A percentile compares a stretch with the other conserved stretches of the same genome.
Conservation (phyloP, 1,140 invertebrate species). For the Heliothis subflexa region DNA sequence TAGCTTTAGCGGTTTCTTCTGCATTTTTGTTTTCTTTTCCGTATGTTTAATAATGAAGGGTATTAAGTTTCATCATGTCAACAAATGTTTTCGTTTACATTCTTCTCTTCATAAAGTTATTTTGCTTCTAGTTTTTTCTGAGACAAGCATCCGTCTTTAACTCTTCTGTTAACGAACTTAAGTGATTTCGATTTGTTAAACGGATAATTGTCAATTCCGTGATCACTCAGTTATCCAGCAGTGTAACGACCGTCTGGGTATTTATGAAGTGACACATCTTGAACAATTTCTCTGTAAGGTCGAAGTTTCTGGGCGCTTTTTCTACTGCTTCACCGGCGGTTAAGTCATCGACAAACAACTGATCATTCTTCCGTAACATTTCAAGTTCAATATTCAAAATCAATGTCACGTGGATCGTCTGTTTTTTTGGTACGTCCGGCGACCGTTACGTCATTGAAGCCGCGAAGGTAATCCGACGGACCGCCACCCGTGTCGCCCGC, state of each 20-base stretch:
- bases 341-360: slow-evolving; percentile 50
- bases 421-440: slow-evolving; percentile 50
- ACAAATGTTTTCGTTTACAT: not conserved
- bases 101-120: slow-evolving; percentile 2
- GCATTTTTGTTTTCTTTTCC: slow-evolving; percentile 29
- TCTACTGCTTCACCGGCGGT: not conserved
- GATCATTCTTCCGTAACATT: slow-evolving; percentile 61
- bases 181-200: slow-evolving; percentile 48
- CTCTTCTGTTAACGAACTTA: slow-evolving; percentile 42
- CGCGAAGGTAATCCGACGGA: slow-evolving; percentile 59
- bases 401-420: slow-evolving; percentile 64
- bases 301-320: not conserved
- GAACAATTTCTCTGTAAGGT: slow-evolving; percentile 23
- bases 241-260: slow-evolving; percentile 29
- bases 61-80: slow-evolving; percentile 17
- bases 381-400: slow-evolving; percentile 67
- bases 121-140: slow-evolving; percentile 17
- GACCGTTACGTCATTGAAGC: slow-evolving; percentile 70
- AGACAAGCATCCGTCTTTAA: slow-evolving; percentile 30
- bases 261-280: slow-evolving; percentile 15
- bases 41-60: not conserved
- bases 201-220: slow-evolving; percentile 43
- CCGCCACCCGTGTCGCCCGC: slow-evolving; percentile 58
- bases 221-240: slow-evolving; percentile 37
- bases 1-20: slow-evolving; percentile 15